Base-by-base conservation (phyloP, 2,797 vertebrate species). In the Paratrypauchen microcephalus region DNA sequence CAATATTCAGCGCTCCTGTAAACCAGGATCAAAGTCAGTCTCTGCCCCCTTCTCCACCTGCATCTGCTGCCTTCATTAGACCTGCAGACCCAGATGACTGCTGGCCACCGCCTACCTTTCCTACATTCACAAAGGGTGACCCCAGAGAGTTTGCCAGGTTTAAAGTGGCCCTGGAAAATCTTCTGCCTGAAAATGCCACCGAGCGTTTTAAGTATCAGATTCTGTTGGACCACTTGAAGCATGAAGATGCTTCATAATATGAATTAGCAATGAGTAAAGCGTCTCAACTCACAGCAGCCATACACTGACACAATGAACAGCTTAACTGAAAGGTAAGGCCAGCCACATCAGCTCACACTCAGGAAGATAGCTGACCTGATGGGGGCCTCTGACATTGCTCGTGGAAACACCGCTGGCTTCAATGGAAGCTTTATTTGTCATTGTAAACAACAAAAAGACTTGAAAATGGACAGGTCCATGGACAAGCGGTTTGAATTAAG, bases 181-280 rank as follows among this genome's bases (percentile, higher is more conserved):
- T 63, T 23, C 13, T 47, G n/a, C 61, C 61, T 5, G 4, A 2
- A 11, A 11, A 63, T 4, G n/a, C 39, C 13, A 47, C n/a, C 2
- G 18, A 66, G 32, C 26, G 1, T 1, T 66, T 66, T 52, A 66
- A 36, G 30, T 66, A 66, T 30, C 50, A 66, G 19, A 66, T 66
- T 2, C n/a, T 66, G 3, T 18, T 55, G n/a, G 65, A 55, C 30
- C 50, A 66, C 18, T 19, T 66, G 4, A 55, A 66, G n/a, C 47
- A 36, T 26, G 65, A 66, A n/a, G 65, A 66, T 19, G 50, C 50
- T 2, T 16, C n/a, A 66, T 18, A 59, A n/a, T n/a, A n/a, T n/a
- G n/a, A n/a, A n/a, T n/a, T n/a, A n/a, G n/a, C n/a, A n/a, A n/a
- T n/a, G n/a, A n/a, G n/a, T n/a, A n/a, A n/a, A n/a, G n/a, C n/a